Percentiles rank a stretch among this genome's conserved stretches.
These are phyloP conservation scores for Watsonalla binaria DNA, from an alignment of 2,888 invertebrate species.

Conservation along the genomic window DNA sequence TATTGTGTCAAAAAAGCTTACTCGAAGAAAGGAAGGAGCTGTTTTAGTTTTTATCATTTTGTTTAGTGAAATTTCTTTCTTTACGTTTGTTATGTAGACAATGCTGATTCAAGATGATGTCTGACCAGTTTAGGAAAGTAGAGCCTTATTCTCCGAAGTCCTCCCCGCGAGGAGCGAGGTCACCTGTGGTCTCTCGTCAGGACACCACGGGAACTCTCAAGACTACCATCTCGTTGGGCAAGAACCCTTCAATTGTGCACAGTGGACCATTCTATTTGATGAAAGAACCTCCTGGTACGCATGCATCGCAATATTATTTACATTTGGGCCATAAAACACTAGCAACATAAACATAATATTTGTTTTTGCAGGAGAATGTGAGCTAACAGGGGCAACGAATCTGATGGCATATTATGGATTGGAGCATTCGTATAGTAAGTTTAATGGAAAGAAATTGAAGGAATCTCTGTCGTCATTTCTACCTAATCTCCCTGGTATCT, in stretches of 20 bases:
- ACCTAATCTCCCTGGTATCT: conserved; percentile 95
- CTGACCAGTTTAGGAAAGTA: conserved; percentile 94
- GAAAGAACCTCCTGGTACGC: conserved; percentile 94
- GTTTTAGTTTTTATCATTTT: conserved; percentile 62
- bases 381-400: conserved; percentile 97
- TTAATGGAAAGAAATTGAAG: conserved; percentile 96
- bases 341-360: conserved; percentile 7
- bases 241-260: conserved; percentile 97
- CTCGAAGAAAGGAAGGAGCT: conserved; percentile 35
- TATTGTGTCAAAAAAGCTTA: conserved; percentile 47
- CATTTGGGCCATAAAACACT: not conserved
- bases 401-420: conserved; percentile 97
- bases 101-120: conserved; percentile 89
- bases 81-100: conserved; percentile 61
- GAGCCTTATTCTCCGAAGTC: conserved; percentile 97
- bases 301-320: conserved; percentile 7
- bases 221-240: conserved; percentile 97
- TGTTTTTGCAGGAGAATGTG: conserved; percentile 86
- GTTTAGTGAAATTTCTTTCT: conserved; percentile 57
- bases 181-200: conserved; percentile 96
- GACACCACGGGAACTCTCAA: conserved; percentile 98
- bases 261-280: conserved; percentile 99
- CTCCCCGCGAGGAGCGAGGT: conserved; percentile 94
- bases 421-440: conserved; percentile 98
- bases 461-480: conserved; percentile 97